A percentile compares a stretch with the other conserved stretches of the same genome.
These are phyloP conservation scores for Carduelis carduelis DNA, from an alignment of 2,797 vertebrate genomes.

Conservation along the genomic window DNA sequence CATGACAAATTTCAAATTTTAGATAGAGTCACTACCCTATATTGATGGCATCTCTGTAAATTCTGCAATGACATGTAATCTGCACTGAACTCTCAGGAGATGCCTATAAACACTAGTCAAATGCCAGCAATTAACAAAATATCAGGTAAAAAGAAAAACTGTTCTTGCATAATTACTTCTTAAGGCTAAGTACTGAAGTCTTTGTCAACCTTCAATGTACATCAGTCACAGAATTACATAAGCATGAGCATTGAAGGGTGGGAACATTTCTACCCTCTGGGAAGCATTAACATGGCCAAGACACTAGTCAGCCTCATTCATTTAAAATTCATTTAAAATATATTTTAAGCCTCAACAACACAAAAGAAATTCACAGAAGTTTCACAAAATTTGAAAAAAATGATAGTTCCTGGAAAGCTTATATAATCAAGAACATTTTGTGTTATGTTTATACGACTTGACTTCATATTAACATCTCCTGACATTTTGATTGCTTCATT, in stretches of 20 bases:
- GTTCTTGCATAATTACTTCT: not conserved
- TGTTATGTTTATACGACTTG: not conserved
- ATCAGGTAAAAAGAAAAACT: not conserved
- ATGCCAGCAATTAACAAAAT: not conserved
- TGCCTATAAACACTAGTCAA: not conserved
- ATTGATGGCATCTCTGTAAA: not conserved
- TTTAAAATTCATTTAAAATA: not conserved
- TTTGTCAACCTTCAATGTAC: not conserved
- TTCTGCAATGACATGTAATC: not conserved
- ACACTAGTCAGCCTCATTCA: not conserved
- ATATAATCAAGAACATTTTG: not conserved
- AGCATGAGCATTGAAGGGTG: not conserved
- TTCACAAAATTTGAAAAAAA: conserved; percentile 19
- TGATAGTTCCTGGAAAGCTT: not conserved
- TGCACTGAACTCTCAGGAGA: not conserved
- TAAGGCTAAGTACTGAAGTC: not conserved
- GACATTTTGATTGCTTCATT: not conserved
- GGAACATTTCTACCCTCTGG: not conserved
- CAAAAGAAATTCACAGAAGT: not conserved
- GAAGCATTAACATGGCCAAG: not conserved
- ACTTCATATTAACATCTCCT: not conserved
- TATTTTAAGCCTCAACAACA: not conserved
- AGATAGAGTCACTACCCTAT: not conserved
- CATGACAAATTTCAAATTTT: not conserved
- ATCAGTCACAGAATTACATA: not conserved